phyloP scores from a whole-genome alignment of 2,797 vertebrate species.

The Pangasius macronema region DNA sequence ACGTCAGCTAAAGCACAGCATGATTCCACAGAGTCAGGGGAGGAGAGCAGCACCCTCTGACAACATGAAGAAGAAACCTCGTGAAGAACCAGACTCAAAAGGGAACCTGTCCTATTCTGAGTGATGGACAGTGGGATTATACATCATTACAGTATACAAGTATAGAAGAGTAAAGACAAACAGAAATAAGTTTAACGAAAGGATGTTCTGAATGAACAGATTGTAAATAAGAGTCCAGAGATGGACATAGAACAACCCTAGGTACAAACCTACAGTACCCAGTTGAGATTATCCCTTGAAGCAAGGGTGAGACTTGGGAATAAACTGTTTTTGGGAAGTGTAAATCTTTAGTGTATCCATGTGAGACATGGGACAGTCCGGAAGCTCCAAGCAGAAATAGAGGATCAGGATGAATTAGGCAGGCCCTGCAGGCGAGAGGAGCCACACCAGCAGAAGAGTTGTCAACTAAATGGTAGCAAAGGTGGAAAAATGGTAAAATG shows the following conservation, averaged over 20 bases:
- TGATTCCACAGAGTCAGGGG: not conserved
- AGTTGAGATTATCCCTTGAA: not conserved
- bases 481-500: not conserved
- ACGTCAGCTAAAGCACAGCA: not conserved
- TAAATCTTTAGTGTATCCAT: not conserved
- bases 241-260: too few relatives aligned
- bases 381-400: not conserved
- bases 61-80: not conserved
- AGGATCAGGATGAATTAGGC: not conserved
- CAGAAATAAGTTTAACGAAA: not conserved
- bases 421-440: not conserved
- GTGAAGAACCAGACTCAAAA: not conserved
- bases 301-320: not conserved
- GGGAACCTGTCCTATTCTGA: not conserved
- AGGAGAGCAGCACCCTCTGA: not conserved
- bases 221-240: not conserved
- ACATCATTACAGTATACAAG: not conserved
- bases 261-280: not conserved
- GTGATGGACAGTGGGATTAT: not conserved
- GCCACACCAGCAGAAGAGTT: not conserved
- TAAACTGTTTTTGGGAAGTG: not conserved
- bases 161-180: not conserved
- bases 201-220: not conserved
- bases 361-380: not conserved
- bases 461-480: not conserved